phyloP scores from a whole-genome alignment of 1,140 invertebrate genomes.

The Neocloeon triangulifer region DNA sequence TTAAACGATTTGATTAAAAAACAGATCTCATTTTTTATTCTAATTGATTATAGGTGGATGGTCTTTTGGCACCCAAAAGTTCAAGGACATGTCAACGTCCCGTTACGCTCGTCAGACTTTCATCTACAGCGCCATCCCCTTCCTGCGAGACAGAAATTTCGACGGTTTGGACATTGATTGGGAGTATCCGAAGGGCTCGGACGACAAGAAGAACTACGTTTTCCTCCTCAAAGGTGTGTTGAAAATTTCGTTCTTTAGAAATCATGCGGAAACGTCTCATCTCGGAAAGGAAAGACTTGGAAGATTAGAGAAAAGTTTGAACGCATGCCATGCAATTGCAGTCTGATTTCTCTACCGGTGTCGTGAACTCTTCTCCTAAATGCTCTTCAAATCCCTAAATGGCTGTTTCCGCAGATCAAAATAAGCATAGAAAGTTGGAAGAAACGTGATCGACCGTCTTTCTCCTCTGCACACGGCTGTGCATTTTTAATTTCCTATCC shows the following conservation, averaged over 20 bases:
- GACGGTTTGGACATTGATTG: slow-evolving; percentile 88
- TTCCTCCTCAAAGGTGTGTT: slow-evolving; percentile 60
- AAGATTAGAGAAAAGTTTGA: neutral
- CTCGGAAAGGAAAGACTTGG: too few relatives aligned
- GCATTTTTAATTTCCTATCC: too few relatives aligned
- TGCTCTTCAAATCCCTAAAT: too few relatives aligned
- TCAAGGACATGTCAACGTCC: slow-evolving; percentile 75
- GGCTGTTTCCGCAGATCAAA: too few relatives aligned
- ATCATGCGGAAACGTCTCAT: slow-evolving; percentile 1
- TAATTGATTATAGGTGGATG: slow-evolving; percentile 45
- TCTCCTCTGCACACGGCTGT: too few relatives aligned
- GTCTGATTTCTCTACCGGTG: too few relatives aligned
- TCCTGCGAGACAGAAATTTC: slow-evolving; percentile 64
- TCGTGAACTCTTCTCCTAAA: too few relatives aligned
- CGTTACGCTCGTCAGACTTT: slow-evolving; percentile 78
- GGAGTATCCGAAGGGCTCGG: slow-evolving; percentile 87
- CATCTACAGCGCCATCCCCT: slow-evolving; percentile 81
- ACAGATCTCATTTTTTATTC: neutral
- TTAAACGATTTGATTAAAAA: neutral
- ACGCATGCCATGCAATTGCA: too few relatives aligned
- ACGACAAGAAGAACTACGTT: slow-evolving; percentile 87
- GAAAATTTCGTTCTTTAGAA: neutral
- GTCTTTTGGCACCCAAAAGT: slow-evolving; percentile 89
- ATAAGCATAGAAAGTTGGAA: too few relatives aligned
- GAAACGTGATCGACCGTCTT: too few relatives aligned